These are phyloP conservation scores for Alloplasta piceator DNA, from an alignment of 2,888 invertebrate species.

Conservation along the genomic window DNA sequence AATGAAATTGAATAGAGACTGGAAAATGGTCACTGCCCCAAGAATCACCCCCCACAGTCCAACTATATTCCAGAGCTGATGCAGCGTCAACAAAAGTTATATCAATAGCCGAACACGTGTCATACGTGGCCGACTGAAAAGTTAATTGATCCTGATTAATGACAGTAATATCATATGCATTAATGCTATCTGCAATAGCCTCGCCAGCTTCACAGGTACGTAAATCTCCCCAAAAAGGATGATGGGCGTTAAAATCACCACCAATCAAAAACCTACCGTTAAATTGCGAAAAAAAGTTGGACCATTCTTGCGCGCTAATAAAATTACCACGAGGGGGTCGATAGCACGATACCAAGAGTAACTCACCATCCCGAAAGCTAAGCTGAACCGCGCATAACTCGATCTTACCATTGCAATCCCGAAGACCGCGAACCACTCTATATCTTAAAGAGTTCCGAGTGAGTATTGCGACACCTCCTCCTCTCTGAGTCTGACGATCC, in stretches of 20 bases:
- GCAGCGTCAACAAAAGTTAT: constrained; percentile 21
- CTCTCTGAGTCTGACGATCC: constrained; percentile 10
- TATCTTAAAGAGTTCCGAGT: constrained; percentile 39
- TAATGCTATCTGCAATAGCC: constrained; percentile 17
- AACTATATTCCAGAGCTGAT: constrained; percentile 18
- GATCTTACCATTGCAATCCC: constrained; percentile 41
- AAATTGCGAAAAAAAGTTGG: no score
- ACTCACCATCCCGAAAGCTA: constrained; percentile 23
- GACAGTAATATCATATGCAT: constrained; percentile 11
- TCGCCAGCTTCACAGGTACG: constrained; percentile 6
- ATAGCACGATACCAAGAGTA: constrained; percentile 43
- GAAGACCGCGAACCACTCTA: neutral
- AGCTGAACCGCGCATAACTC: constrained; percentile 53
- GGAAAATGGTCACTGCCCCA: no score
- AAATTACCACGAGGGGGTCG: constrained; percentile 30
- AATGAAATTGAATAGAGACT: constrained; percentile 24
- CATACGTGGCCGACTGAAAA: constrained; percentile 11
- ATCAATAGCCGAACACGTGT: constrained; percentile 46
- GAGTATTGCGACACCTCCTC: constrained; percentile 47
- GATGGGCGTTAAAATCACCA: no score
- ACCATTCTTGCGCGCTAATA: constrained; percentile 45
- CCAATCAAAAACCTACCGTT: no score
- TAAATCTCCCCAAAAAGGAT: constrained; percentile 36
- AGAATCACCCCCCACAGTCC: constrained; percentile 13
- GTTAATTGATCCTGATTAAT: constrained; percentile 41